Evolutionary conservation across 2,113 vertebrate species (phyloP).

Genomic region (Pampusana beccarii): DNA sequence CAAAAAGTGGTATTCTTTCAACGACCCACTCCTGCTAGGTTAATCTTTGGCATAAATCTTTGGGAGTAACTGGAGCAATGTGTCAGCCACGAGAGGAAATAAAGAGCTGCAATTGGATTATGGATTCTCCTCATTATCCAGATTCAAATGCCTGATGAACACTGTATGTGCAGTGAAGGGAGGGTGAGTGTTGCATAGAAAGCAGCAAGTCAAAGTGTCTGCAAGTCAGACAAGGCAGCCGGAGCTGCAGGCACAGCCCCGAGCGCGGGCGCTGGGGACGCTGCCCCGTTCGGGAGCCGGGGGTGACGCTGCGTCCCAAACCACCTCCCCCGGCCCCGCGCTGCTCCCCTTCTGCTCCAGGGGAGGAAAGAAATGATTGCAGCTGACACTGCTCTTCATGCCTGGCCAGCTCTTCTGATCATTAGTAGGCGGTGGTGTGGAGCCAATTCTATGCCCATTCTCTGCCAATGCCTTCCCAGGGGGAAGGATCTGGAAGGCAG

Average conservation of each 20-base stretch:
- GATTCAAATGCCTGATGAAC: neutral
- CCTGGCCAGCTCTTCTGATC: constrained; percentile 26
- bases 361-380: constrained; percentile 23
- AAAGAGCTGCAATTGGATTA: constrained; percentile 36
- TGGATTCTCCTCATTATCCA: constrained; percentile 42
- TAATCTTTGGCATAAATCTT: no score
- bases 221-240: neutral
- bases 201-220: neutral
- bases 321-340: neutral
- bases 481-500: constrained; percentile 1
- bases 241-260: neutral
- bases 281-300: neutral
- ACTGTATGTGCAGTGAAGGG: neutral
- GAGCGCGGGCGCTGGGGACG: neutral
- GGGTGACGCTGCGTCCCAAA: neutral
- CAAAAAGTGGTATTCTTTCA: neutral
- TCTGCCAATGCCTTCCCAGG: constrained; percentile 16
- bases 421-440: constrained; percentile 36
- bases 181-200: neutral
- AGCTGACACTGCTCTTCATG: constrained; percentile 31
- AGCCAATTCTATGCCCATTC: constrained; percentile 5
- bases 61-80: constrained; percentile 25
- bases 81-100: constrained; percentile 9
- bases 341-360: neutral
- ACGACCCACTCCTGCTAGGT: neutral